Evolutionary conservation across 1,140 invertebrate genomes (phyloP).

Genomic region (Neodiprion pinetum): DNA sequence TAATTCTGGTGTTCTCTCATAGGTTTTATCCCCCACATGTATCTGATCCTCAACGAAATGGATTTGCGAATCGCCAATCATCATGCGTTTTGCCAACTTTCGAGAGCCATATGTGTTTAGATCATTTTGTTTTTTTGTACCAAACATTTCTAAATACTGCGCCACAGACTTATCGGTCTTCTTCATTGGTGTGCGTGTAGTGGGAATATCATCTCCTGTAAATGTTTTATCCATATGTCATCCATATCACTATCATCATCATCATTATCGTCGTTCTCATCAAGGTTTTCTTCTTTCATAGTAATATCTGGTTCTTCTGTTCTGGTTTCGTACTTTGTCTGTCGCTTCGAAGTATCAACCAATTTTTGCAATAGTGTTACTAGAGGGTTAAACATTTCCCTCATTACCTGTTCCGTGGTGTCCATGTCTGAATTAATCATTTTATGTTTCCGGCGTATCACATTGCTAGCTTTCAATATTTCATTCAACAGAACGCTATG

Average conservation of each 20-base stretch:
- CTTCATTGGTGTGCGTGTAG: background rate
- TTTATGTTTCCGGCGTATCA: background rate
- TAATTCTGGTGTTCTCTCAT: background rate
- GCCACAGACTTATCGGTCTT: background rate
- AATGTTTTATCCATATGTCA: background rate
- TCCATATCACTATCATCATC: background rate
- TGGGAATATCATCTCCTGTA: background rate
- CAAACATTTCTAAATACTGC: background rate
- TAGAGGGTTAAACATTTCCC: background rate
- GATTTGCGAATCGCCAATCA: background rate
- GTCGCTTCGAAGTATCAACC: slow-evolving; percentile 1
- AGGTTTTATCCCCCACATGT: background rate
- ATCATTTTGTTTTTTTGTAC: background rate
- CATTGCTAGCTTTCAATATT: slow-evolving; percentile 2
- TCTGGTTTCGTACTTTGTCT: slow-evolving; percentile 10
- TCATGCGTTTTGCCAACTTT: background rate
- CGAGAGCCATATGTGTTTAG: background rate
- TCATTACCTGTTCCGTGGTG: background rate
- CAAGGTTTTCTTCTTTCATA: background rate
- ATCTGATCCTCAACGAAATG: background rate
- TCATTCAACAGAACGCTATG: background rate
- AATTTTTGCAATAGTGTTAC: slow-evolving; percentile 13
- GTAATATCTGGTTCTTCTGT: background rate
- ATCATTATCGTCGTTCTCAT: background rate
- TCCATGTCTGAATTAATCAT: background rate